Base-by-base conservation (phyloP, 1,140 invertebrate genomes). In the Drosophila murphyi region DNA sequence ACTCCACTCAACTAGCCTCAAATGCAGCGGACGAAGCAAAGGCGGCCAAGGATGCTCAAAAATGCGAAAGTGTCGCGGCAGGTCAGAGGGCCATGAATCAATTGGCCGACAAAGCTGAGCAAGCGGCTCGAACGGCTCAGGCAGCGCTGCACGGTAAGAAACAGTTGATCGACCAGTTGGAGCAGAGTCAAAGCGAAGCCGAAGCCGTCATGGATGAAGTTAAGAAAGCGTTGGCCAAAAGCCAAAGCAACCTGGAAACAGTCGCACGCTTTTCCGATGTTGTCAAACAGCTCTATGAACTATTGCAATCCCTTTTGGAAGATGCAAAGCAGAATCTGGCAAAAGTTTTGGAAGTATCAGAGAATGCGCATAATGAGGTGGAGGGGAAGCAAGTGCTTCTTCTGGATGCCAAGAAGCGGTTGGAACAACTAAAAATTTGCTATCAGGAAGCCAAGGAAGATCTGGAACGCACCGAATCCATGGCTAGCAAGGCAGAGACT, bases 121-220 rank as follows among this genome's bases (percentile, higher is more conserved):
- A 71, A 4, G 77, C 76, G 3, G 64, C 81, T 34, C 41, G 52
- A n/a, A 56, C 60, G 1, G 80, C 77, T 0, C 37, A 80, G 47
- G 65, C 65, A 2, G 62, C 7, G 0, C 32, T 80, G 4, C 45
- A 43, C 2, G 65, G 64, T 0, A 83, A 77, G 10, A 73, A 74
- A 12, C 51, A 73, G 28, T 12, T 83, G 6, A 29, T 83, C 3
- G 61, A 72, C 0, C 64, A 68, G 34, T 10, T 80, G n/a, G 5
- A 41, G 5, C 35, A 28, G 4, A 73, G 10, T 29, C 48, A 63
- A 4, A 5, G 6, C 8, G 68, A 73, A 4, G 60, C 56, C 3
- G 55, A 51, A 10, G 39, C 47, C 2, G 51, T 54, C 5, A 29
- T 80, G 2, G 47, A 77, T 31, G 72, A 80, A 10, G 20, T 77